A percentile compares a stretch with the other conserved stretches of the same genome.
These are phyloP conservation scores for Arctocebus calabarensis DNA, from an alignment of 2,797 vertebrate species.

Conservation along the genomic window DNA sequence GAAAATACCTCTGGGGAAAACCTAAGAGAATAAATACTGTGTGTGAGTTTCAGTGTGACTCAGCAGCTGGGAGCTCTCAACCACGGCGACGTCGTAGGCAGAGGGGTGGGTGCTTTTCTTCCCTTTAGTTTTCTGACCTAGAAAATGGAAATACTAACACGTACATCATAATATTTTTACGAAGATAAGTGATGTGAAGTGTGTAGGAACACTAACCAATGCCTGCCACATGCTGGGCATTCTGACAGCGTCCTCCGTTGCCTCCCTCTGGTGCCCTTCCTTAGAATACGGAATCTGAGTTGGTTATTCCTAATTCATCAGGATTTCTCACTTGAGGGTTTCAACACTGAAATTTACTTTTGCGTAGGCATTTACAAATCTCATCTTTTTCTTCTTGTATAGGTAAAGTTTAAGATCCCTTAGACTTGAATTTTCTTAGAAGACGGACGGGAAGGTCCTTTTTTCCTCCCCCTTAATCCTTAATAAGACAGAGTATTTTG, in stretches of 20 bases:
- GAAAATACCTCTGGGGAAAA: slow-evolving; percentile 41
- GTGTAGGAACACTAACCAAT: background rate
- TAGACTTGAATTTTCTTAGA: slow-evolving; percentile 49
- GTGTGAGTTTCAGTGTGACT: background rate
- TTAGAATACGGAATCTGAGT: background rate
- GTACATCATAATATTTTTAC: background rate
- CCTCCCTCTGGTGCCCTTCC: background rate
- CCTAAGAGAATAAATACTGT: background rate
- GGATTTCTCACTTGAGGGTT: slow-evolving; percentile 27
- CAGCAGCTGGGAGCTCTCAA: background rate
- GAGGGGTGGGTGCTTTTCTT: background rate
- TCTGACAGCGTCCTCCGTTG: background rate
- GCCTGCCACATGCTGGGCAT: background rate
- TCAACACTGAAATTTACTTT: slow-evolving; percentile 5
- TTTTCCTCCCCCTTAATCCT: background rate
- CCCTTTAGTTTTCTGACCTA: background rate
- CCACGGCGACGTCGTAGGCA: background rate
- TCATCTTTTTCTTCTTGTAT: background rate
- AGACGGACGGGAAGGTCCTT: background rate
- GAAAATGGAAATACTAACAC: background rate
- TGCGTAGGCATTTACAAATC: background rate
- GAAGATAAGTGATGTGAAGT: background rate
- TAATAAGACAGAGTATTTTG: background rate
- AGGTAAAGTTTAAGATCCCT: background rate
- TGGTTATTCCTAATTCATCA: slow-evolving; percentile 27